A percentile compares a stretch with the other conserved stretches of the same genome.
phyloP scores from a whole-genome alignment of 2,797 vertebrate species.

The Harpagifer antarcticus region DNA sequence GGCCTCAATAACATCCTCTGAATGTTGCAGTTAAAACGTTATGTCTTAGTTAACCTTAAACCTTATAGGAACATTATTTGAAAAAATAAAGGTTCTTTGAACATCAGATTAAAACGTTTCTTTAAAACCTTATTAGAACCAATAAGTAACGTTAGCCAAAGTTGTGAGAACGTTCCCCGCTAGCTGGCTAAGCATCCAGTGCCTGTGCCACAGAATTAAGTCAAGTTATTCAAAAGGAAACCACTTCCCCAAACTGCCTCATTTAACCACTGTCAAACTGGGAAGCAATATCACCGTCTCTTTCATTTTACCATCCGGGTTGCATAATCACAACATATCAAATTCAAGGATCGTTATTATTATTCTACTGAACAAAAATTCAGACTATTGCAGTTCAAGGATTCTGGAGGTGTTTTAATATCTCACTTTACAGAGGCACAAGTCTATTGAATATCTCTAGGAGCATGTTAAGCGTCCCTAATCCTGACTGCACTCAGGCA shows the following conservation, averaged over 20 bases:
- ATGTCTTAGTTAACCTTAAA: too few relatives aligned
- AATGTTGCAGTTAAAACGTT: too few relatives aligned
- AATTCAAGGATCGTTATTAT: constrained; percentile 26
- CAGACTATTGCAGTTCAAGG: constrained; percentile 8
- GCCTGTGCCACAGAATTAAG: constrained; percentile 19
- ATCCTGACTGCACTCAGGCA: constrained; percentile 23
- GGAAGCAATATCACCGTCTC: background rate
- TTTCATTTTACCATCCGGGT: constrained; percentile 21
- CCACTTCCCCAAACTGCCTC: constrained; percentile 28
- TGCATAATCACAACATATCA: constrained; percentile 11
- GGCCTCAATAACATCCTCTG: too few relatives aligned
- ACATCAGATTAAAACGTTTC: too few relatives aligned
- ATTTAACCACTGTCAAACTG: constrained; percentile 37
- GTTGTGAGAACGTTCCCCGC: too few relatives aligned
- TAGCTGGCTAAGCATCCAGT: constrained; percentile 10
- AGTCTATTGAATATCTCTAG: constrained; percentile 32
- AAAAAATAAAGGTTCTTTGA: too few relatives aligned
- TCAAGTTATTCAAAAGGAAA: constrained; percentile 2
- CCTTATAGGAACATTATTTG: too few relatives aligned
- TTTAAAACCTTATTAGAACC: too few relatives aligned
- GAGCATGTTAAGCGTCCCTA: constrained; percentile 32
- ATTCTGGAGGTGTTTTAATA: constrained; percentile 2
- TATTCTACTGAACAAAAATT: constrained; percentile 3
- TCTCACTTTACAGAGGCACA: constrained; percentile 16
- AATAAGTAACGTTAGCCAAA: too few relatives aligned